phyloP scores from a whole-genome alignment of 2,888 invertebrate genomes.

The Cheiracanthium punctorium region DNA sequence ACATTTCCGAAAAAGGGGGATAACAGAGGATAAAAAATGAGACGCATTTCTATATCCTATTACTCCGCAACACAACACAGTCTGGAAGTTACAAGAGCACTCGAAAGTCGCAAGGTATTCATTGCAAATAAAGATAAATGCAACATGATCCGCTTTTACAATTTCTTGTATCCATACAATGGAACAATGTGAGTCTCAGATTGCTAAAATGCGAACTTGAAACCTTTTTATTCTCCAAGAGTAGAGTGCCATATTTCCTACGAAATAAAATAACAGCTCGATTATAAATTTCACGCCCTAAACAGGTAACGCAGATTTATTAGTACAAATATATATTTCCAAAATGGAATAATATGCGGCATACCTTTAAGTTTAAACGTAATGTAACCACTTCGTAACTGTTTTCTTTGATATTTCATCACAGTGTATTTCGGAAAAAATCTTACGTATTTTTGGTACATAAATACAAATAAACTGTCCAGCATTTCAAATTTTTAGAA shows the following conservation, averaged over 20 bases:
- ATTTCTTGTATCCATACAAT: background rate
- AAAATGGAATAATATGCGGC: too few species aligned
- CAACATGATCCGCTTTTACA: background rate
- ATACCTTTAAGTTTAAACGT: too few species aligned
- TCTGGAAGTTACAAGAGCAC: background rate
- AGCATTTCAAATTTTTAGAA: too few species aligned
- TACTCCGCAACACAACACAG: background rate
- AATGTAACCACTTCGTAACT: too few species aligned
- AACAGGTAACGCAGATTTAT: too few species aligned
- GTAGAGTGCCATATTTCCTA: background rate
- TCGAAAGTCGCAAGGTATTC: background rate
- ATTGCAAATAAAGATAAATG: conserved; percentile 8
- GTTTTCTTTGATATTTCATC: too few species aligned
- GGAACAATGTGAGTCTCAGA: conserved; percentile 1
- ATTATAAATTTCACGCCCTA: conserved; percentile 2
- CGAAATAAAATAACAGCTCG: background rate
- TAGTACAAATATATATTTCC: too few species aligned
- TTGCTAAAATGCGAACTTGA: background rate
- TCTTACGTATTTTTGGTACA: too few species aligned
- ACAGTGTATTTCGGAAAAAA: too few species aligned
- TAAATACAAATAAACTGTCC: too few species aligned
- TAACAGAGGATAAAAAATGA: background rate
- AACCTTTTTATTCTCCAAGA: background rate
- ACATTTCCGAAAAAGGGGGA: too few species aligned
- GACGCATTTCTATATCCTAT: background rate